These are phyloP conservation scores for Equus przewalskii DNA, from an alignment of 2,113 vertebrate species.

Conservation along the genomic window DNA sequence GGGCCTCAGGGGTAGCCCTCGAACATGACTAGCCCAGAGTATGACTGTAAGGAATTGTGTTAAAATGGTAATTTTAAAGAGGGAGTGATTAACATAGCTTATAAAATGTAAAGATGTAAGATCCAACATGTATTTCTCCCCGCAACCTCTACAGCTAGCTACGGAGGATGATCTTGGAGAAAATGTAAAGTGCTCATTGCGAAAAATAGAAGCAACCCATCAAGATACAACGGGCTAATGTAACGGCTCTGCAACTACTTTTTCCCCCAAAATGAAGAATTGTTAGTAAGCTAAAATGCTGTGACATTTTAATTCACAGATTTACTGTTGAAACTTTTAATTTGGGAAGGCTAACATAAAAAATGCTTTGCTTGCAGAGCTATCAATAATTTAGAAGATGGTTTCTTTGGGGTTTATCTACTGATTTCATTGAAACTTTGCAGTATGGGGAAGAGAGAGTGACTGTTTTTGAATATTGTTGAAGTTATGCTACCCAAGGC, in stretches of 20 bases:
- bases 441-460: neutral
- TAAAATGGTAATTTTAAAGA: constrained; percentile 1
- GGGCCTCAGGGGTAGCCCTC: neutral
- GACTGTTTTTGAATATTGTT: neutral
- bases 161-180: neutral
- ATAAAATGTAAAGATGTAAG: neutral
- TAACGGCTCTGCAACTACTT: neutral
- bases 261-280: neutral
- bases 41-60: neutral
- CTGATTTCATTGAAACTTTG: neutral
- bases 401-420: constrained; percentile 22
- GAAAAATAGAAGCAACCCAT: constrained; percentile 53
- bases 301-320: neutral
- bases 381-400: neutral
- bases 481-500: neutral
- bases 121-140: neutral
- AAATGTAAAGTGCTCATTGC: neutral
- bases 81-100: neutral
- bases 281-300: neutral
- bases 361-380: neutral
- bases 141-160: neutral
- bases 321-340: neutral
- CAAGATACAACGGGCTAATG: neutral
- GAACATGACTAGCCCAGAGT: neutral
- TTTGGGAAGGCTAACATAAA: neutral